Base-by-base conservation (phyloP, 2,888 invertebrate genomes). In the Atrina japonica region DNA sequence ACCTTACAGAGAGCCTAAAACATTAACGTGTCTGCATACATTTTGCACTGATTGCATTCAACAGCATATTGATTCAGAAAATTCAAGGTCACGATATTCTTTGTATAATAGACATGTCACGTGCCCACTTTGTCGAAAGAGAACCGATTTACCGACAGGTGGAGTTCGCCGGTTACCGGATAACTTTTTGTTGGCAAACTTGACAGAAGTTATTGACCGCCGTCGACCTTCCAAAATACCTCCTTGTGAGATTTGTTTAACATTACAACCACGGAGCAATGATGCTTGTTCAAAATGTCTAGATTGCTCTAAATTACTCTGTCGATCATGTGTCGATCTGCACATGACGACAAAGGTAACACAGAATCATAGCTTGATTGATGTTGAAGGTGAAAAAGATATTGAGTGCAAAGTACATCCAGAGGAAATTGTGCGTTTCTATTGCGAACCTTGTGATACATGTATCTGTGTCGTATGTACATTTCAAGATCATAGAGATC, bases 381-480 rank as follows among this genome's bases (percentile, higher is more conserved):
- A 90, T 64, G 76, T 88, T n/a, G 87, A 89, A 52, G 88, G 87
- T 0, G 88, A 90, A 75, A 90, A 89, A 74, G 88, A 88, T 56
- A 87, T 89, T 7, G 85, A 87, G 59, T 90, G 90, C 67, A 89
- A 89, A 71, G 81, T 70, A 5, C 90, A 90, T 55, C 81, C 81
- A 0, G 88, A 88, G 41, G 90, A 90, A 73, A 81, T 83, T 25
- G 88, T 89, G 0, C 80, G 90, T 1, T 90, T 89, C 76, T 90
- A 89, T 76, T 90, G 90, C 66, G 89, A 90, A 68, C 86, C 86
- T 1, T 90, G 90, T 73, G 88, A 89, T 53, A 80, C 83, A 56
- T 90, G 90, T 59, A 85, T 90, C 18, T 90, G 90, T 80, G 86
- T 90, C 29, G 82, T 90, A 16, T 90, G 90, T 66, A 88, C 90